Percentiles rank a stretch among this genome's conserved stretches.
These are phyloP conservation scores for Colletes collaris DNA, from an alignment of 2,888 invertebrate genomes.

Conservation along the genomic window DNA sequence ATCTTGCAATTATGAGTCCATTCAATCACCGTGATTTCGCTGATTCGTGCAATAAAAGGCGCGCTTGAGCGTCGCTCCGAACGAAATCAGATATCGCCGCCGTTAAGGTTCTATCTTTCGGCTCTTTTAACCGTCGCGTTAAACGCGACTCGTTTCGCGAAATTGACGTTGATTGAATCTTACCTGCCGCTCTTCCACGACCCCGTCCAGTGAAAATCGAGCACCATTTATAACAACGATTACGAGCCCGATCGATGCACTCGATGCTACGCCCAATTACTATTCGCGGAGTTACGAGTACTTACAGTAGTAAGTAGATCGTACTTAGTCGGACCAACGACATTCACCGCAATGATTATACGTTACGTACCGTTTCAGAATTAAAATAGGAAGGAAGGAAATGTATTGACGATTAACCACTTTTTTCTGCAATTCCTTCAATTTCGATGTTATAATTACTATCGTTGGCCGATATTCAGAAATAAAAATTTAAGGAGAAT, in stretches of 20 bases:
- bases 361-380: too few relatives aligned
- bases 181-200: not conserved
- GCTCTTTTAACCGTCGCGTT: not conserved
- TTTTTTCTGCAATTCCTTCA: too few relatives aligned
- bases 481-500: too few relatives aligned
- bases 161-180: conserved; percentile 22
- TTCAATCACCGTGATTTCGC: conserved; percentile 1
- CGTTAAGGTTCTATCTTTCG: conserved; percentile 1
- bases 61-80: not conserved
- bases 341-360: too few relatives aligned
- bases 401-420: too few relatives aligned
- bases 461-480: too few relatives aligned
- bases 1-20: conserved; percentile 5
- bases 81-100: not conserved
- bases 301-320: not conserved
- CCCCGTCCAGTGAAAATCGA: not conserved
- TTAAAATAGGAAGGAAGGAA: too few relatives aligned
- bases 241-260: not conserved
- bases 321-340: not conserved
- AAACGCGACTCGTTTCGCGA: not conserved
- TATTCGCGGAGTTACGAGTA: not conserved
- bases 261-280: not conserved
- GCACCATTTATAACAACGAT: conserved; percentile 9
- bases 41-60: conserved; percentile 6
- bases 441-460: too few relatives aligned